Percentiles rank a stretch among this genome's conserved stretches.
Evolutionary conservation across 2,113 vertebrate species (phyloP).

Genomic region (Paraplagusia blochii): DNA sequence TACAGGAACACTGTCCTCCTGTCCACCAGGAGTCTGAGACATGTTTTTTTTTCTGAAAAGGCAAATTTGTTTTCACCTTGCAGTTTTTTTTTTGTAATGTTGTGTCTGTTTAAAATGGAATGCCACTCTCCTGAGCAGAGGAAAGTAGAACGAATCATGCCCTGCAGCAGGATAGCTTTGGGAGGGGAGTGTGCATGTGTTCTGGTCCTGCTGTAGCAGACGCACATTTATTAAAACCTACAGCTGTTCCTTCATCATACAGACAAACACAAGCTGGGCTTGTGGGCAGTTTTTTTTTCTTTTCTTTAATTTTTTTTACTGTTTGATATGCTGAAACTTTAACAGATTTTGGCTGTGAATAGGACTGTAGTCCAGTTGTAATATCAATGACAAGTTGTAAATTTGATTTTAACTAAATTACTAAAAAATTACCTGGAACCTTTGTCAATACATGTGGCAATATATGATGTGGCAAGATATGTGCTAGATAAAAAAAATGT

Average conservation of each 20-base stretch:
- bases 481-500: too few species aligned
- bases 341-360: background rate
- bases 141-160: slow-evolving; percentile 69
- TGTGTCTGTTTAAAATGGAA: slow-evolving; percentile 60
- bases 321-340: too few species aligned
- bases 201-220: slow-evolving; percentile 47
- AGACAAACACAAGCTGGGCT: slow-evolving; percentile 26
- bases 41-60: slow-evolving; percentile 19
- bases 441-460: too few species aligned
- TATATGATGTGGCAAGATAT: too few species aligned
- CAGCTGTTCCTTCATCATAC: slow-evolving; percentile 52
- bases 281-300: slow-evolving; percentile 18
- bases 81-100: slow-evolving; percentile 47
- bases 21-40: slow-evolving; percentile 44
- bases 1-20: slow-evolving; percentile 31
- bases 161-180: slow-evolving; percentile 67
- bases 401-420: too few species aligned
- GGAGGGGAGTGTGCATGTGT: slow-evolving; percentile 48
- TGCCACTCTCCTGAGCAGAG: slow-evolving; percentile 60
- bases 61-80: slow-evolving; percentile 50
- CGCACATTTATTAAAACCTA: slow-evolving; percentile 64
- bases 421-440: too few species aligned
- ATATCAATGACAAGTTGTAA: too few species aligned
- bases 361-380: background rate
- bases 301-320: background rate